phyloP scores from a whole-genome alignment of 2,888 invertebrate genomes.

The Leptura quadrifasciata region DNA sequence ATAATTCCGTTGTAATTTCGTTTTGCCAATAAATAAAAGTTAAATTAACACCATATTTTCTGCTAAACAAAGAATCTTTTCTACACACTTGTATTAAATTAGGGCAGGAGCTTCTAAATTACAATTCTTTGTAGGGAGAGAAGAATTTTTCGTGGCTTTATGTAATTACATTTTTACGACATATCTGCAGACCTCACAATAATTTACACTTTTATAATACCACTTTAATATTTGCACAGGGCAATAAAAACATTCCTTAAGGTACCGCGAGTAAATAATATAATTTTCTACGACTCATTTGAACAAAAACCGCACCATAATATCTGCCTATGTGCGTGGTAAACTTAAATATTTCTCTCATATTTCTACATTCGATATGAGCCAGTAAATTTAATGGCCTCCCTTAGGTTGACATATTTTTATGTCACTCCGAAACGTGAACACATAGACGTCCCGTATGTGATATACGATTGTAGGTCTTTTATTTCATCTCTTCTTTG shows the following conservation, averaged over 20 bases:
- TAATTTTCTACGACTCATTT: slow-evolving; percentile 41
- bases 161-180: slow-evolving; percentile 39
- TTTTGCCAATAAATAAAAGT: no score
- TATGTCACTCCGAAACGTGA: slow-evolving; percentile 27
- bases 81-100: neutral
- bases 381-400: slow-evolving; percentile 31
- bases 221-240: slow-evolving; percentile 32
- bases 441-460: slow-evolving; percentile 15
- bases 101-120: neutral
- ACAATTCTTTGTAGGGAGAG: neutral
- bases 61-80: no score
- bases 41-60: no score
- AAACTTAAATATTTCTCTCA: slow-evolving; percentile 26
- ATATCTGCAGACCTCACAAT: slow-evolving; percentile 33
- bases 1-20: no score
- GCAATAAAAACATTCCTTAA: slow-evolving; percentile 33
- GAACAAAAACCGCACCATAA: slow-evolving; percentile 34
- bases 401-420: slow-evolving; percentile 36
- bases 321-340: slow-evolving; percentile 24
- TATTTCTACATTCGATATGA: slow-evolving; percentile 34
- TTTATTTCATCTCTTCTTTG: slow-evolving; percentile 33
- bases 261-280: slow-evolving; percentile 40
- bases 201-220: slow-evolving; percentile 42
- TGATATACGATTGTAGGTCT: slow-evolving; percentile 30
- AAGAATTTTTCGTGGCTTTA: slow-evolving; percentile 24